These are phyloP conservation scores for Xanthorhoe spadicearia DNA, from an alignment of 2,888 invertebrate species.

Conservation along the genomic window DNA sequence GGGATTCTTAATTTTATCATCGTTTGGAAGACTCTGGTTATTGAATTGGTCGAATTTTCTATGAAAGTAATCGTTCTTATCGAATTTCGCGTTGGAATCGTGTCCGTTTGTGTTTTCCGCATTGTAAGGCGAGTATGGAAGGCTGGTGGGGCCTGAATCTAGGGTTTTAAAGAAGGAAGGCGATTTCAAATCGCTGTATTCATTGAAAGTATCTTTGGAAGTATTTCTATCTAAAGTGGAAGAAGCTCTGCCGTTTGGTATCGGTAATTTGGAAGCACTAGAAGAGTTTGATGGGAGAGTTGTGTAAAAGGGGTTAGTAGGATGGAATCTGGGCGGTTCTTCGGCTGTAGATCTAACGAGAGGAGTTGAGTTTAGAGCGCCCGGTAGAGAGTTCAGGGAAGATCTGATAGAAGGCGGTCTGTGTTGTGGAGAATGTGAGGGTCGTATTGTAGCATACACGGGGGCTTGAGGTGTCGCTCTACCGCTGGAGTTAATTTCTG, in stretches of 20 bases:
- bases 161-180: slow-evolving; percentile 60
- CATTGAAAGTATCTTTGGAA: slow-evolving; percentile 60
- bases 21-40: slow-evolving; percentile 58
- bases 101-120: slow-evolving; percentile 57
- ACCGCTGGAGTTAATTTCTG: slow-evolving; percentile 61
- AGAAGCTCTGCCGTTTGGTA: slow-evolving; percentile 70
- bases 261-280: slow-evolving; percentile 76
- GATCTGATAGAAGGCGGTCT: slow-evolving; percentile 59
- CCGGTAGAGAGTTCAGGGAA: slow-evolving; percentile 66
- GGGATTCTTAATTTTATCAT: slow-evolving; percentile 64
- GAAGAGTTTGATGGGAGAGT: slow-evolving; percentile 75
- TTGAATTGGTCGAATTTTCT: slow-evolving; percentile 53
- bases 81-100: slow-evolving; percentile 48
- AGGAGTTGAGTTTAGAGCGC: slow-evolving; percentile 66
- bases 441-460: slow-evolving; percentile 76
- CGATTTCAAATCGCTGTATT: slow-evolving; percentile 64
- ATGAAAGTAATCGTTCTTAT: slow-evolving; percentile 54
- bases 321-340: slow-evolving; percentile 72
- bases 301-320: slow-evolving; percentile 80
- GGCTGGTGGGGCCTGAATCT: slow-evolving; percentile 62
- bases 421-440: slow-evolving; percentile 63
- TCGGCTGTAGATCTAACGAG: slow-evolving; percentile 69
- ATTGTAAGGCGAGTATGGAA: slow-evolving; percentile 57
- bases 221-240: slow-evolving; percentile 74
- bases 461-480: slow-evolving; percentile 75